Percentiles rank a stretch among this genome's conserved stretches.
phyloP scores from a whole-genome alignment of 2,888 invertebrate genomes.

The Anagyrus pseudococci region DNA sequence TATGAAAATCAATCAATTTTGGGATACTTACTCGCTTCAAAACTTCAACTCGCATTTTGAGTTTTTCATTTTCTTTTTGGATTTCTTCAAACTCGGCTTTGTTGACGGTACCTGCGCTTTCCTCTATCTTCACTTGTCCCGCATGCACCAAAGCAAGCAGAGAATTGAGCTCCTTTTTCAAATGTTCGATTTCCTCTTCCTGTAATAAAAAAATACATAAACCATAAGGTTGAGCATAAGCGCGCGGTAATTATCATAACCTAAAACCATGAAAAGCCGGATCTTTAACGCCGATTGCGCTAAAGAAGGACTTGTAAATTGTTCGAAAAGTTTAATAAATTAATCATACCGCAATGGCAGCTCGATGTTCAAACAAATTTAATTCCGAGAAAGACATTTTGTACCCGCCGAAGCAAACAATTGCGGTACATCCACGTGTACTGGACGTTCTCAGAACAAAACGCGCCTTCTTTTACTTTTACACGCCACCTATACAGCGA shows the following conservation, averaged over 20 bases:
- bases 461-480: no score
- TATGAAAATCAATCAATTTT: background rate
- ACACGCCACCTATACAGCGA: no score
- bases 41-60: conserved; percentile 55
- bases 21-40: conserved; percentile 36
- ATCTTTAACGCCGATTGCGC: background rate
- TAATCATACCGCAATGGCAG: conserved; percentile 51
- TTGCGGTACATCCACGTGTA: no score
- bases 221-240: background rate
- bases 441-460: no score
- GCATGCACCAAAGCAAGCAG: conserved; percentile 37
- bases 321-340: background rate
- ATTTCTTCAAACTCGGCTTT: conserved; percentile 66
- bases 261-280: background rate
- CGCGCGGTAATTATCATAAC: conserved; percentile 10
- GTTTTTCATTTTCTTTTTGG: conserved; percentile 77
- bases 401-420: background rate
- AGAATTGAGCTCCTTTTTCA: conserved; percentile 47
- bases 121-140: conserved; percentile 2
- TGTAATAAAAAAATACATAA: conserved; percentile 36
- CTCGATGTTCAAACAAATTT: conserved; percentile 49
- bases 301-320: background rate
- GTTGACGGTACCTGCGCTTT: conserved; percentile 7
- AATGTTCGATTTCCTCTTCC: conserved; percentile 52
- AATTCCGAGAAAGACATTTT: conserved; percentile 39